Evolutionary conservation across 1,140 invertebrate genomes (phyloP), one percentile per base, ranked within the genome.

Genomic region (Pogonus chalceus): DNA sequence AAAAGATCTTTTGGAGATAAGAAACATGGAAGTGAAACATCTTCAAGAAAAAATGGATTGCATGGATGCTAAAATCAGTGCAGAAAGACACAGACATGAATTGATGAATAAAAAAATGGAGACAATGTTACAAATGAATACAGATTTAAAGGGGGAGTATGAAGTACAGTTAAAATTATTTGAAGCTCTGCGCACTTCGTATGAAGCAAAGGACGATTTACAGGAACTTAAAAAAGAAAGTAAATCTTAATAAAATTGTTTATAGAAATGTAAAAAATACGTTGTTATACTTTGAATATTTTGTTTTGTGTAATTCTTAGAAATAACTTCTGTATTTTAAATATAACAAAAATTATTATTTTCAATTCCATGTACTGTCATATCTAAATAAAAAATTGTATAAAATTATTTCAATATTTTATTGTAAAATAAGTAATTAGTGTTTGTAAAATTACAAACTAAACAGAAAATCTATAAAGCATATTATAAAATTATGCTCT

Each of bases 1-100:
- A 1, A 87, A 87, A 62, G 84, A 88, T 60, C 69, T 90, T 50
- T 68, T 88, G 14, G 80, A 84, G 54, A 85, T 90, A 2, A 77
- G 86, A 49, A 88, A 84, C 58, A 75, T 82, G 56, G 87, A 90
- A 73, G 79, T 87, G 2, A 81, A 83, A 24, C 84, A 87, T 67
- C 76, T 88, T 57, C 79, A 84, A 69, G 77, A 79, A 2, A 81
- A 86, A 21, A 72, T 88, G 0, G 75, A 84, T 49, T 76, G 73
- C 20, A 84, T 88, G 77, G 83, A 87, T 59, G 65, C 72, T 7
- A 80, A 80, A 65, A 82, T 86, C 53, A 76, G 79, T 22, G 76
- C 76, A 0, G 86, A 88, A 66, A 81, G 82, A 55, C 81, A 84
- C 43, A 71, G 84, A 2, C 81, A 85, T 57, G 76, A 72, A 35